Evolutionary conservation across 2,113 vertebrate genomes (phyloP).

Genomic region (Centropus bengalensis): DNA sequence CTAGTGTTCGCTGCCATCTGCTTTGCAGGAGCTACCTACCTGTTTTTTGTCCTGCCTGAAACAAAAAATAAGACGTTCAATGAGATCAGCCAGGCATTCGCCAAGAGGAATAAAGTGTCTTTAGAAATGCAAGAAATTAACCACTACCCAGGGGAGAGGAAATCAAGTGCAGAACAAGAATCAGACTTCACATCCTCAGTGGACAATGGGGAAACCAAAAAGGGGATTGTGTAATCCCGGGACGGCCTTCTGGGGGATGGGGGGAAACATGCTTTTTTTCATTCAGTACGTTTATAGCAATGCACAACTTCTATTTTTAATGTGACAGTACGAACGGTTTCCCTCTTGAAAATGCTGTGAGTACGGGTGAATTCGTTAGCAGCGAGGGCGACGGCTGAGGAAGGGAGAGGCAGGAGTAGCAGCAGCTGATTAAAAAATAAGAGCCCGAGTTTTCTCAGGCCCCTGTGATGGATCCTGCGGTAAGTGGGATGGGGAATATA

Average conservation of each 20-base stretch:
- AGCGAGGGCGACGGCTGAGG: neutral
- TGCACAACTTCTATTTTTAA: neutral
- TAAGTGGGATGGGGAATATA: neutral
- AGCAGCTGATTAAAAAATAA: neutral
- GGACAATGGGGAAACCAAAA: constrained; percentile 21
- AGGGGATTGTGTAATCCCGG: constrained; percentile 8
- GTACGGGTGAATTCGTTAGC: neutral
- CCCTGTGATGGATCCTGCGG: neutral
- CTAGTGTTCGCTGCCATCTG: constrained; percentile 88
- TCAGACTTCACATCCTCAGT: neutral
- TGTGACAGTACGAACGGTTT: neutral
- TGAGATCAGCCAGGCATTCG: constrained; percentile 91
- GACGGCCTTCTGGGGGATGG: neutral
- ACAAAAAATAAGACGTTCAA: constrained; percentile 93
- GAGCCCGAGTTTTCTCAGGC: neutral
- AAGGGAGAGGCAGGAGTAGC: accelerated
- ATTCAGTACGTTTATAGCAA: neutral
- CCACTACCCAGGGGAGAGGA: neutral
- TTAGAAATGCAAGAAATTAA: constrained; percentile 73
- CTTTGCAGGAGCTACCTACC: constrained; percentile 78
- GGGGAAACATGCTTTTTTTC: neutral
- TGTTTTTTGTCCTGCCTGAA: constrained; percentile 89
- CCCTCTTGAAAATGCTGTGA: neutral
- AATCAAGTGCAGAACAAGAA: constrained; percentile 19
- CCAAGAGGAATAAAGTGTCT: constrained; percentile 85